Base-by-base conservation (phyloP, 35 echinoderm and acorn worm species). In the Apostichopus parvimensis region DNA sequence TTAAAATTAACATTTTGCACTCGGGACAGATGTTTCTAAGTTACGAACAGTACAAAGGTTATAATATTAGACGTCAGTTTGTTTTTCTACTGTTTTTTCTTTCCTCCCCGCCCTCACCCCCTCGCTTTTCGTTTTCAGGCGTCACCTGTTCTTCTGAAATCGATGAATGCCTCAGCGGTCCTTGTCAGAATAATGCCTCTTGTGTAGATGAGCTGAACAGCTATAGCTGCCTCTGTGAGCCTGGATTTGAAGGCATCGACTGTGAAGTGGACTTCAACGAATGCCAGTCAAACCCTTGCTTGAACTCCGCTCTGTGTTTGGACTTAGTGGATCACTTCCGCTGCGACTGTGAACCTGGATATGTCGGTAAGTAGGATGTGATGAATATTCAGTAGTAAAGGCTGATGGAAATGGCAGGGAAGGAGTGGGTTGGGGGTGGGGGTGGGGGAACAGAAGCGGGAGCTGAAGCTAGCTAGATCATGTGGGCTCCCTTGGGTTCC, bases 221-320 rank as follows among this genome's bases (percentile, higher is more conserved):
- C 8, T 95, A 91, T 9, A 86, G 61, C 25, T 95, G 94, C 54
- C 34, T 82, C 45, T 95, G 94, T 73, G 60, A 25, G 22, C 61
- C 70, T 24, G 92, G 92, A 6, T 93, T 75, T 87, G 71, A 93
- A 87, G 92, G 92, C 9, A 91, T 62, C 56, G 53, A 79, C 18
- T 98, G 96, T 79, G 80, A 93, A 26, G 20, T 54, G 25, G 96
- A 98, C 7, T 80, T 82, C 25, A 87, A 95, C 20, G 96, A 98
- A 20, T 98, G 96, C 77, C 58, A 56, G 26, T 97, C 95, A 13
- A 34, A 87, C 26, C 95, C 95, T 17, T 97, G 95, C 65, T 73
- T 79, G 4, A 97, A 97, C 71, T 72, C 82, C 6, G 95, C 57
- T 1, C 12, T 57, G 21, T 97, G 95, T 62, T 5, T 79, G 1